phyloP scores from a whole-genome alignment of 2,888 invertebrate species.

The Cephalotes varians region DNA sequence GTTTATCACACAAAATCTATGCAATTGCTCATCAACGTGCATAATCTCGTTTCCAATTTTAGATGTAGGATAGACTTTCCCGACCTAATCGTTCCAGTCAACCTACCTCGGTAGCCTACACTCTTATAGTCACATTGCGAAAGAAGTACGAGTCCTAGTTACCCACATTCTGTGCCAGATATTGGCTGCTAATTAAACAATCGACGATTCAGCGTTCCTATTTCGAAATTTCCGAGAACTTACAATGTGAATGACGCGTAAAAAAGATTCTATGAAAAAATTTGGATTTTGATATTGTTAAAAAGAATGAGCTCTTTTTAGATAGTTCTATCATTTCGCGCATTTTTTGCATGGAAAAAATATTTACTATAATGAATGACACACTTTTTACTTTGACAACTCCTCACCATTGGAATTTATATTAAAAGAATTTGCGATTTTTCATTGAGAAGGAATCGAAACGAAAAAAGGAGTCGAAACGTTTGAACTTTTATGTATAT shows the following conservation, averaged over 20 bases:
- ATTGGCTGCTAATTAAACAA: conserved; percentile 73
- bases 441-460: too few relatives aligned
- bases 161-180: conserved; percentile 77
- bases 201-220: conserved; percentile 61
- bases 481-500: too few relatives aligned
- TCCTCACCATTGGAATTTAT: too few relatives aligned
- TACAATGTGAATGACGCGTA: not conserved
- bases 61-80: conserved; percentile 73
- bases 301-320: not conserved
- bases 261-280: not conserved
- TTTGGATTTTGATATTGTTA: not conserved
- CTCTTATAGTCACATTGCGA: conserved; percentile 71
- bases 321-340: not conserved
- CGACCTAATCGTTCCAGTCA: conserved; percentile 73
- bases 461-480: too few relatives aligned
- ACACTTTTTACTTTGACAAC: too few relatives aligned
- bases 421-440: too few relatives aligned
- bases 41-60: conserved; percentile 65
- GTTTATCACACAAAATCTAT: conserved; percentile 27
- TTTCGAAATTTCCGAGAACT: conserved; percentile 44
- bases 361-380: too few relatives aligned
- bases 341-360: not conserved
- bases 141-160: conserved; percentile 79
- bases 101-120: conserved; percentile 70
- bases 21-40: conserved; percentile 10